Evolutionary conservation across 2,797 vertebrate genomes (phyloP).

Genomic region (Ambastaia sidthimunki): DNA sequence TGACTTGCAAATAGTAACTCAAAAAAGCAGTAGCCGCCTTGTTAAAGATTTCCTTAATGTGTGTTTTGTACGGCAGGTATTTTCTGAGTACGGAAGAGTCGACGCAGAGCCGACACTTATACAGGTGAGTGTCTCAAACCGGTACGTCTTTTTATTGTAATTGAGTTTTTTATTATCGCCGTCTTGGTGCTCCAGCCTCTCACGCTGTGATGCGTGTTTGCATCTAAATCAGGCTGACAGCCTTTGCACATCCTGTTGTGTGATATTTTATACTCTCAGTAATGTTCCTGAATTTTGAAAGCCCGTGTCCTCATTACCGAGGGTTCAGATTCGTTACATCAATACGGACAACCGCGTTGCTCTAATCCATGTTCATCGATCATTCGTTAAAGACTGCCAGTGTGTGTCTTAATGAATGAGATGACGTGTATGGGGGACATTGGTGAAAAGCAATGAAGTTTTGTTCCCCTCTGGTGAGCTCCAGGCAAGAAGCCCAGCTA

Average conservation of each 20-base stretch:
- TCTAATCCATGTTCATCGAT: not conserved
- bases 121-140: slow-evolving; percentile 73
- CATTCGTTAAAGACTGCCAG: slow-evolving; percentile 33
- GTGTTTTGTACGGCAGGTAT: slow-evolving; percentile 70
- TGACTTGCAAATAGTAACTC: slow-evolving; percentile 5
- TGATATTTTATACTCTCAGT: slow-evolving; percentile 29
- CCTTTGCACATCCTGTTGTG: slow-evolving; percentile 28
- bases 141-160: slow-evolving; percentile 25
- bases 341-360: not conserved
- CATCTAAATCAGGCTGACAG: slow-evolving; percentile 37
- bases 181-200: slow-evolving; percentile 19
- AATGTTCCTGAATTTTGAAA: slow-evolving; percentile 10
- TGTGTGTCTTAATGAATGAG: slow-evolving; percentile 2
- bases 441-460: slow-evolving; percentile 31
- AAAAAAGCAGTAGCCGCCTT: not conserved
- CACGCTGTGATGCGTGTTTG: slow-evolving; percentile 31
- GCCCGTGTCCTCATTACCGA: not conserved
- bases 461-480: slow-evolving; percentile 38
- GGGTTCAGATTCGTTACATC: slow-evolving; percentile 4
- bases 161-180: slow-evolving; percentile 46
- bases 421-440: slow-evolving; percentile 7
- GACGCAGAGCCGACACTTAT: slow-evolving; percentile 81
- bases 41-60: slow-evolving; percentile 44
- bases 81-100: slow-evolving; percentile 84
- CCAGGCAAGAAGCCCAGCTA: slow-evolving; percentile 50